Percentiles rank a stretch among this genome's conserved stretches.
Conservation (phyloP, 2,888 invertebrate genomes). For the Aporophyla nigra region DNA sequence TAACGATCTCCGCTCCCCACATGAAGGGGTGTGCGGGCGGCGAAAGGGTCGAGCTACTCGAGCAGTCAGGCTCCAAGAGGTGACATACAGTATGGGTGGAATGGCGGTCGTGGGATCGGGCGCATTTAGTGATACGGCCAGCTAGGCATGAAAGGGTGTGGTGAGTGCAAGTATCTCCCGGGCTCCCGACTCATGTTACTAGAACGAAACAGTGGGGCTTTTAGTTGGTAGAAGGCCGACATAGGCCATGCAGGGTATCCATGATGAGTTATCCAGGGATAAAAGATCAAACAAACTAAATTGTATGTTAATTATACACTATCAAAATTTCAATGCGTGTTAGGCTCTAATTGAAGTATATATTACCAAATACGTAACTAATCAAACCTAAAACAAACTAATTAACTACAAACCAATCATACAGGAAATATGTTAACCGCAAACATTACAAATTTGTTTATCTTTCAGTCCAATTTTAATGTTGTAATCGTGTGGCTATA, state of each 20-base stretch:
- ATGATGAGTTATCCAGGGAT: too few relatives aligned
- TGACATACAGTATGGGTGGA: neutral
- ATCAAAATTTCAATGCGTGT: neutral
- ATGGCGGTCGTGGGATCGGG: too few relatives aligned
- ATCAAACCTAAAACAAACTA: neutral
- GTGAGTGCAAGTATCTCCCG: neutral
- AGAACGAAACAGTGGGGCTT: too few relatives aligned
- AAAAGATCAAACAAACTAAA: neutral
- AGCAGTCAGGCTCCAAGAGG: too few relatives aligned
- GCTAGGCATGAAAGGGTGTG: neutral
- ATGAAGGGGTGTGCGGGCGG: neutral
- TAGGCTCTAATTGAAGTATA: neutral
- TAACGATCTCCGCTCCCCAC: neutral
- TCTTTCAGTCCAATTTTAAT: neutral
- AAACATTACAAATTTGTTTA: conserved; percentile 6
- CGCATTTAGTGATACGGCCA: too few relatives aligned
- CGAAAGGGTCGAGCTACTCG: too few relatives aligned
- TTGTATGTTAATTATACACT: neutral
- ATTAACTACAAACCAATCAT: too few relatives aligned
- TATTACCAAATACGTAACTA: neutral
- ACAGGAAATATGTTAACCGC: neutral
- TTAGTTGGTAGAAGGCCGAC: too few relatives aligned
- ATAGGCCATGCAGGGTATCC: too few relatives aligned
- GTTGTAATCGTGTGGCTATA: neutral
- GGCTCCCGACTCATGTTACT: neutral